These are phyloP conservation scores for Glossophaga mutica DNA, from an alignment of 2,797 vertebrate species.

Conservation along the genomic window DNA sequence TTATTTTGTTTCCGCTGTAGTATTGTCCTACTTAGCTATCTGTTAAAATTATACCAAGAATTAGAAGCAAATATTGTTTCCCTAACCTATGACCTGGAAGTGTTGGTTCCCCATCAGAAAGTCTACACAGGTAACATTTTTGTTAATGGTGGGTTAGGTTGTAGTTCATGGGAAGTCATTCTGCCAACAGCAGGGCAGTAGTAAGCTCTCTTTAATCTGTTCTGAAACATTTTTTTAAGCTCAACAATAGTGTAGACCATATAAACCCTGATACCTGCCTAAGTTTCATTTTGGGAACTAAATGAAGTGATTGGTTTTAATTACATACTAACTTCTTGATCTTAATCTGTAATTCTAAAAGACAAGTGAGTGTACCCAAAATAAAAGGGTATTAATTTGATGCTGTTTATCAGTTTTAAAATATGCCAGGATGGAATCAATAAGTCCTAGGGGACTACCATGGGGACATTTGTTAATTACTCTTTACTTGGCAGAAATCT, in stretches of 20 bases:
- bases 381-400: neutral
- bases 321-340: neutral
- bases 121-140: neutral
- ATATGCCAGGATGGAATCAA: neutral
- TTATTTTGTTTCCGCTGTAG: neutral
- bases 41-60: conserved; percentile 19
- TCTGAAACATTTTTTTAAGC: conserved; percentile 31
- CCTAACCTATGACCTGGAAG: neutral
- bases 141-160: neutral
- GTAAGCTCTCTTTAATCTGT: neutral
- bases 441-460: neutral
- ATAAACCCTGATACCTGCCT: neutral
- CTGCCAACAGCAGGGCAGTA: neutral
- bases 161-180: neutral
- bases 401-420: neutral
- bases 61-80: conserved; percentile 11
- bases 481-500: neutral
- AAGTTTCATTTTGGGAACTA: neutral
- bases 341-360: conserved; percentile 24
- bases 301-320: conserved; percentile 31
- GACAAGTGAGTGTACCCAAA: neutral
- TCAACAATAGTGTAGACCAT: neutral
- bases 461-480: neutral
- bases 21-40: neutral
- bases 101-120: neutral